These are phyloP conservation scores for Balaenoptera acutorostrata DNA, from an alignment of 2,113 vertebrate genomes.

Conservation along the genomic window DNA sequence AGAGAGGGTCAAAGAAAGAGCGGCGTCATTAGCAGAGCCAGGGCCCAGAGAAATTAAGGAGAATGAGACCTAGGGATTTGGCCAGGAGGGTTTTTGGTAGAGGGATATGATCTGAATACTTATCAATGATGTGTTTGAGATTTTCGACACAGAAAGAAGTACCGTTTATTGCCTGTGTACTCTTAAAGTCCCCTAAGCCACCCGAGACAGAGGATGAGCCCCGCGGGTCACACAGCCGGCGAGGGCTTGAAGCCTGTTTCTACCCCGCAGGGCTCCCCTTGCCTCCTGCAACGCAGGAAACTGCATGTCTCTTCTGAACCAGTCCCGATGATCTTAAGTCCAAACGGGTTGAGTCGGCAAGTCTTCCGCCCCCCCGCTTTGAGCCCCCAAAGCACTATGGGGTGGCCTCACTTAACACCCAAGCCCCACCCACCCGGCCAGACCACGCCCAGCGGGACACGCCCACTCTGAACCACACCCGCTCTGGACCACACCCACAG, in stretches of 20 bases:
- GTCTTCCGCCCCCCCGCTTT: too few species aligned
- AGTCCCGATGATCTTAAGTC: not conserved
- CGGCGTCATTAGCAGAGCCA: rapidly evolving
- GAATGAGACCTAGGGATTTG: not conserved
- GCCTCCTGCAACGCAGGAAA: not conserved
- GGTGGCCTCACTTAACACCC: too few species aligned
- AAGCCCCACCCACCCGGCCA: not conserved
- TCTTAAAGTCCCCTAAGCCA: not conserved
- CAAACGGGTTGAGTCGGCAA: rapidly evolving
- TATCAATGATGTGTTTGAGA: not conserved
- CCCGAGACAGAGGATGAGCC: not conserved
- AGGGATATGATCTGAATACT: not conserved
- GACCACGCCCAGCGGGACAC: not conserved
- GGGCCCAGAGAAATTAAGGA: not conserved
- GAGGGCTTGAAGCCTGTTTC: not conserved
- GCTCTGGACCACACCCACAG: not conserved
- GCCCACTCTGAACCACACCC: too few species aligned
- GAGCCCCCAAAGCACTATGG: not conserved
- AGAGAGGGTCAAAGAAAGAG: not conserved
- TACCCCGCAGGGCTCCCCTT: not conserved
- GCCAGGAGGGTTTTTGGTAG: not conserved
- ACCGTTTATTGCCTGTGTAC: not conserved
- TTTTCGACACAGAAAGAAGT: not conserved
- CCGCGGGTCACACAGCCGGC: not conserved
- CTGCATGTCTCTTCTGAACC: not conserved